Percentiles rank a stretch among this genome's conserved stretches.
Conservation (phyloP, 2,888 invertebrate genomes). For the Tachina lurida region DNA sequence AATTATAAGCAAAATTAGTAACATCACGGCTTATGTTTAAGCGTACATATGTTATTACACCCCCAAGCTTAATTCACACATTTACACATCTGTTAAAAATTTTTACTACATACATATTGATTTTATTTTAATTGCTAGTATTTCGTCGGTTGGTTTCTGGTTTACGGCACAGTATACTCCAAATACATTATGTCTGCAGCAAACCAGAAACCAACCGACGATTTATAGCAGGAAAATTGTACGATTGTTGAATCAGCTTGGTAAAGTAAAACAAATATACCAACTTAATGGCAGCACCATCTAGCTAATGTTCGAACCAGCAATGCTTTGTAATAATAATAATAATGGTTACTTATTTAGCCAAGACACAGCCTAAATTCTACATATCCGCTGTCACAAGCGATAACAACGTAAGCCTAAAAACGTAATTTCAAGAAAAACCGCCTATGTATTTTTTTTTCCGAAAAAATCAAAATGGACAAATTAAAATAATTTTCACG, state of each 20-base stretch:
- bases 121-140: background rate
- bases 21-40: background rate
- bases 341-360: background rate
- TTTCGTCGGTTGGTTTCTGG: too few relatives aligned
- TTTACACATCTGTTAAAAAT: background rate
- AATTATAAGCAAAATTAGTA: background rate
- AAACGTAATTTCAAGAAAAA: too few relatives aligned
- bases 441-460: too few relatives aligned
- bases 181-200: too few relatives aligned
- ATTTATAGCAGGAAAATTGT: background rate
- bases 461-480: too few relatives aligned
- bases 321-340: background rate
- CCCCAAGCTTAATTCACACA: background rate
- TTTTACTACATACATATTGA: too few relatives aligned
- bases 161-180: too few relatives aligned
- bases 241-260: background rate
- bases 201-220: too few relatives aligned
- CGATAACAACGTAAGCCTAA: too few relatives aligned
- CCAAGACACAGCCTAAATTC: background rate
- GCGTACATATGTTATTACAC: background rate
- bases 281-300: background rate
- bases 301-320: background rate
- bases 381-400: too few relatives aligned
- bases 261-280: background rate
- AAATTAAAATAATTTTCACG: too few relatives aligned